A percentile compares a stretch with the other conserved stretches of the same genome.
Conservation (phyloP, 1,140 invertebrate genomes). For the Aleiodes sp. region DNA sequence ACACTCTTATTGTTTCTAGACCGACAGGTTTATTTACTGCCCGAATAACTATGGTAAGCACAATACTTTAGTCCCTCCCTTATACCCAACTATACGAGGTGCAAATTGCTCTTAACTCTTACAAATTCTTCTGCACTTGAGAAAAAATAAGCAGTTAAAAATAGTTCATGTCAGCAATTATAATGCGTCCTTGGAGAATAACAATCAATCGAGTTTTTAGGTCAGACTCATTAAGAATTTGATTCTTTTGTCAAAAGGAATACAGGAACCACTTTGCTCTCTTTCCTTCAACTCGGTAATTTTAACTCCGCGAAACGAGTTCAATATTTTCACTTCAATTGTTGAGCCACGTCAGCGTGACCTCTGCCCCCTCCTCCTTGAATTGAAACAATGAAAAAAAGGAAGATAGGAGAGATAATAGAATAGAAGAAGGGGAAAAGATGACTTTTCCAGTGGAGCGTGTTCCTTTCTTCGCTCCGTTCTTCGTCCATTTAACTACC, state of each 20-base stretch:
- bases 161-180: too few species aligned
- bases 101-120: neutral
- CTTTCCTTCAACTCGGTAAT: conserved; percentile 24
- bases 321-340: too few species aligned
- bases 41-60: too few species aligned
- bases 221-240: conserved; percentile 48
- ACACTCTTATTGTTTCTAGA: conserved; percentile 55
- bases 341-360: too few species aligned
- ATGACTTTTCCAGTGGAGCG: conserved; percentile 43
- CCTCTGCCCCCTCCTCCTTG: conserved; percentile 34
- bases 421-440: too few species aligned
- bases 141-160: too few species aligned
- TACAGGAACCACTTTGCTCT: conserved; percentile 26
- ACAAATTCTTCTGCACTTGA: too few species aligned
- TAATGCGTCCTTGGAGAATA: too few species aligned
- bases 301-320: conserved; percentile 16
- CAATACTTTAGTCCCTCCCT: too few species aligned
- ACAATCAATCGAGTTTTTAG: too few species aligned
- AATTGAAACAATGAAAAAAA: conserved; percentile 46
- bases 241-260: conserved; percentile 31
- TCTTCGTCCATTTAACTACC: neutral
- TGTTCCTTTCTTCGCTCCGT: conserved; percentile 24
- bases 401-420: neutral
- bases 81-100: too few species aligned
- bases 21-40: conserved; percentile 56